Conservation (phyloP, 2,797 vertebrate genomes). For the Oophaga sylvatica region DNA sequence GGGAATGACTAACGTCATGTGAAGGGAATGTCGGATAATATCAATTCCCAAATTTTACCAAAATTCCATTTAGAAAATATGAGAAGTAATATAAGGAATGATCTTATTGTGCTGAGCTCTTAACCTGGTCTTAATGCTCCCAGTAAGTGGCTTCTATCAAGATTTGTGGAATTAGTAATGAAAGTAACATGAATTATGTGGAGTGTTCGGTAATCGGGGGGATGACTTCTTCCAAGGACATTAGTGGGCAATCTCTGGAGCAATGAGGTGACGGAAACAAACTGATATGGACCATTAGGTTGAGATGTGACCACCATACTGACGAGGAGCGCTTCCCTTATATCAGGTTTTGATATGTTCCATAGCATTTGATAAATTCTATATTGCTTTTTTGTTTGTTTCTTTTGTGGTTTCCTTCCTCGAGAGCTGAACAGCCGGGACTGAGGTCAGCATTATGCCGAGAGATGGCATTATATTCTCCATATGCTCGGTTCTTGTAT, state of each 20-base stretch:
- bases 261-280: slow-evolving; percentile 25
- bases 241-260: slow-evolving; percentile 38
- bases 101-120: slow-evolving; percentile 17
- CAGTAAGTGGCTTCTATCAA: slow-evolving; percentile 24
- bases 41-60: background rate
- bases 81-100: slow-evolving; percentile 6
- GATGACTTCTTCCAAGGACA: slow-evolving; percentile 46
- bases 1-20: background rate
- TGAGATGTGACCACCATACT: slow-evolving; percentile 27
- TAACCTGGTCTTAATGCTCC: background rate
- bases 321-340: background rate
- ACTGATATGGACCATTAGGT: slow-evolving; percentile 48
- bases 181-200: slow-evolving; percentile 45
- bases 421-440: slow-evolving; percentile 34
- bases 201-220: slow-evolving; percentile 20
- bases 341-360: background rate
- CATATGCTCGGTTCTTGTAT: background rate
- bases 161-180: slow-evolving; percentile 45
- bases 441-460: slow-evolving; percentile 20
- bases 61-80: background rate
- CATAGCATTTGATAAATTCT: background rate
- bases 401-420: slow-evolving; percentile 1
- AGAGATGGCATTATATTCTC: slow-evolving; percentile 41
- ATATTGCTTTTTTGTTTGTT: background rate
- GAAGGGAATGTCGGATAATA: background rate